Base-by-base conservation (phyloP, 2,797 vertebrate genomes). In the Hypotaenidia philippensis region DNA sequence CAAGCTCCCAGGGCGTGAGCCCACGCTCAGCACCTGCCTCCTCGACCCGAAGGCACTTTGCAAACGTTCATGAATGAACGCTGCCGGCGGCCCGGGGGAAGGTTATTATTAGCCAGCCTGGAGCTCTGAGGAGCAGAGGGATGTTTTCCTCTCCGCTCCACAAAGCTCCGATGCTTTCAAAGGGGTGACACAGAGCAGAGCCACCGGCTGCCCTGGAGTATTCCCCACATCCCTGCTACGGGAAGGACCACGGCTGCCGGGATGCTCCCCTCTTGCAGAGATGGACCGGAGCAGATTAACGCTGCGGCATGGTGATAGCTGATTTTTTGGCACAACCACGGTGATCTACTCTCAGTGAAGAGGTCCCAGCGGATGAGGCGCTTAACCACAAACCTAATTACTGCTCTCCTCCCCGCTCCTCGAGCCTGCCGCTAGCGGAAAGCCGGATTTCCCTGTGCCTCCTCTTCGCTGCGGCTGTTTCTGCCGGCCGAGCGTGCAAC, bases 301-400 rank as follows among this genome's bases (percentile, higher is more conserved):
- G 1, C 32, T 32, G 44, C 23, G 0, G 9, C 15, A 36, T 2
- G 5, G 0, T 1, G 17, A 45, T 4, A 59, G 65, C n/a, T 13
- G 34, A 66, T 45, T 81, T 84, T 26, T 26, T 82, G 83, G 66
- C 84, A 47, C 34, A 7, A 71, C 26, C 5, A 27, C 11, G 6
- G 45, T 1, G 1, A 56, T 44, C 66, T 76, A 55, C 47, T 85
- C 70, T 52, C 76, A 22, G 55, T 18, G 1, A n/a, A 59, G 63
- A 74, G 57, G 87, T 83, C 86, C 81, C 81, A 50, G 45, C 1
- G 60, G 83, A 68, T 13, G 64, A 90, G 29, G 55, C 3, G 13
- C 60, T 92, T 57, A 64, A 80, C 52, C 79, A 77, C 87, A 88
- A 61, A 40, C 49, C 65, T 36, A 38, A 79, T 77, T 92, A 63